Conservation (phyloP, 2,797 vertebrate genomes). For the Botia almorhae region DNA sequence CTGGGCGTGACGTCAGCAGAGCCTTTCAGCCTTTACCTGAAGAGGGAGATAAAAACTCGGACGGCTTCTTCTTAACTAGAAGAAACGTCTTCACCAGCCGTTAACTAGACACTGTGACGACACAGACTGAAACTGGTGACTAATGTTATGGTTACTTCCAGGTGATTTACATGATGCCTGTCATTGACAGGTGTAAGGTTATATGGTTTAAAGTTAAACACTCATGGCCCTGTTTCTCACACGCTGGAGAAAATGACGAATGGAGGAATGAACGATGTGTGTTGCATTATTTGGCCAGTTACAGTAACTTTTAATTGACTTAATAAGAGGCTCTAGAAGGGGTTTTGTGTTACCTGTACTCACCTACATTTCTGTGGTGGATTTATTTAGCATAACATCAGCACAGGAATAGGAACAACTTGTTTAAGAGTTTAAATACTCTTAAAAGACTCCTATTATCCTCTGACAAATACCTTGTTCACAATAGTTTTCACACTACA, state of each 20-base stretch:
- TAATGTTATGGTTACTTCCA: background rate
- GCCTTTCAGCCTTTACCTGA: conserved; percentile 22
- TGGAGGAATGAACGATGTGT: background rate
- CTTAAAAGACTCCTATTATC: background rate
- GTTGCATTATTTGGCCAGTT: background rate
- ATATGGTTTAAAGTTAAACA: background rate
- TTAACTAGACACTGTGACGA: background rate
- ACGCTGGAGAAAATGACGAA: no score
- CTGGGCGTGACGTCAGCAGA: conserved; percentile 61
- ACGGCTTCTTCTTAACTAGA: background rate
- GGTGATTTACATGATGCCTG: conserved; percentile 25
- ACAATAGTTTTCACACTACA: no score
- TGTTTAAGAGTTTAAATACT: background rate
- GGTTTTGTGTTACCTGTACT: background rate
- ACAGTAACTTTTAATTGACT: background rate
- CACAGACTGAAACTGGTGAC: conserved; percentile 26
- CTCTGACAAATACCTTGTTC: no score
- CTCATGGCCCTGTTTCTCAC: background rate
- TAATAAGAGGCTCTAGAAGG: background rate
- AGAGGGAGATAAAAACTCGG: background rate
- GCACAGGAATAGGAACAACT: no score
- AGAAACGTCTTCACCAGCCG: background rate
- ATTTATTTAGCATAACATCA: background rate
- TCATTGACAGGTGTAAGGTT: background rate
- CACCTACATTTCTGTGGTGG: background rate